Base-by-base conservation (phyloP, 1,140 invertebrate species). In the Andrena cerasifolii region DNA sequence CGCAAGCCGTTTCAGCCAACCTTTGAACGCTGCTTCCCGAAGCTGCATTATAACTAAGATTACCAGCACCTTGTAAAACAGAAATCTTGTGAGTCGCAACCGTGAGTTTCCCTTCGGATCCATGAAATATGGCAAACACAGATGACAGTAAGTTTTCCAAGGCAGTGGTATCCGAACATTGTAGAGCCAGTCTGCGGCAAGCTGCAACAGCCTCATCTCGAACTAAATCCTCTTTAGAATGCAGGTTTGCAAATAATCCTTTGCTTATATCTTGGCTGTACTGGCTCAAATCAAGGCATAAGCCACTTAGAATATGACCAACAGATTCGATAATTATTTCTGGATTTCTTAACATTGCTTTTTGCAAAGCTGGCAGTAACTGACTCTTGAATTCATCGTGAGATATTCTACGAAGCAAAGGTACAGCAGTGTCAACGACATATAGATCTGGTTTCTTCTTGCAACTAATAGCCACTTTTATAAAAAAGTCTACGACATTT, bases 321-420 rank as follows among this genome's bases (percentile, higher is more conserved):
- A 99, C 95, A 56, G 95, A 95, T 91, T 97, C 94, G 33, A 99
- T 94, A 78, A 97, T 96, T 28, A 97, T 95, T 94, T 99, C 98
- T 0, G 98, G 98, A 91, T 97, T 99, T 71, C 98, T 92, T n/a
- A 99, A 92, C 94, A 99, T 96, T 8, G 97, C 95, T 90, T 98
- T 98, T 88, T 98, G 96, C n/a, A 98, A 89, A 12, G 97, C 95
- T 24, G 98, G 98, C 53, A 98, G 91, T 59, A 99, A 89, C 16
- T 93, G 92, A 54, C 93, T 93, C 87, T 96, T 95, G 79, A 99
- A 98, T 58, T 97, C 96, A 3, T 95, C 94, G 80, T 96, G 94
- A 36, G 92, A 94, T 8, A 98, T 89, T 84, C 94, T 90, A 21
- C 92, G 91, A 16, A 98, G 90, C 76, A 98, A 91, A 49, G 95